Percentiles rank a stretch among this genome's conserved stretches.
phyloP scores from a whole-genome alignment of 2,113 vertebrate genomes.

The Natator depressus region DNA sequence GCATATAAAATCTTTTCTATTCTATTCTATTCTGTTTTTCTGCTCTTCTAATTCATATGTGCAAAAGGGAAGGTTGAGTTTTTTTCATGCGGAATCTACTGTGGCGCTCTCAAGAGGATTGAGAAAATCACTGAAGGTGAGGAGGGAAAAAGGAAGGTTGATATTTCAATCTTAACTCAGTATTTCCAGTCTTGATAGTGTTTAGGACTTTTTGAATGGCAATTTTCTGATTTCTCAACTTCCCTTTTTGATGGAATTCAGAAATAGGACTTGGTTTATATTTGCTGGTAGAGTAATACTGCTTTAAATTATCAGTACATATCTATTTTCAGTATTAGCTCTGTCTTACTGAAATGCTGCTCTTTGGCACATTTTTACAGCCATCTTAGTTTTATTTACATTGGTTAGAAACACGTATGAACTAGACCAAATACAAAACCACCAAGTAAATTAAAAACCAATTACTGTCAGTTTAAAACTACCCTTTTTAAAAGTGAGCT shows the following conservation, averaged over 20 bases:
- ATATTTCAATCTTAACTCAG: constrained; percentile 2
- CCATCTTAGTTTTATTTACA: neutral
- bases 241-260: neutral
- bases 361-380: neutral
- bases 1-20: neutral
- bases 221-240: neutral
- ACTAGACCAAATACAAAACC: neutral
- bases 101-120: neutral
- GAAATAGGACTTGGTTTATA: neutral
- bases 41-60: neutral
- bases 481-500: neutral
- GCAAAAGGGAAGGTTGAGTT: neutral
- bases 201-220: constrained; percentile 34
- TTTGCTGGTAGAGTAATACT: neutral
- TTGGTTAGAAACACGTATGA: neutral
- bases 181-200: neutral
- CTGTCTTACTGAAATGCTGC: neutral
- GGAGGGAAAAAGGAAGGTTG: neutral
- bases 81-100: constrained; percentile 29
- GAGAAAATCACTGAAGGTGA: neutral
- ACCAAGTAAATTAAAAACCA: neutral
- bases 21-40: neutral
- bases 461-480: neutral
- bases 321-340: neutral
- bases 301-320: neutral